These are phyloP conservation scores for Oncorhynchus kisutch DNA, from an alignment of 2,113 vertebrate species.

Conservation along the genomic window DNA sequence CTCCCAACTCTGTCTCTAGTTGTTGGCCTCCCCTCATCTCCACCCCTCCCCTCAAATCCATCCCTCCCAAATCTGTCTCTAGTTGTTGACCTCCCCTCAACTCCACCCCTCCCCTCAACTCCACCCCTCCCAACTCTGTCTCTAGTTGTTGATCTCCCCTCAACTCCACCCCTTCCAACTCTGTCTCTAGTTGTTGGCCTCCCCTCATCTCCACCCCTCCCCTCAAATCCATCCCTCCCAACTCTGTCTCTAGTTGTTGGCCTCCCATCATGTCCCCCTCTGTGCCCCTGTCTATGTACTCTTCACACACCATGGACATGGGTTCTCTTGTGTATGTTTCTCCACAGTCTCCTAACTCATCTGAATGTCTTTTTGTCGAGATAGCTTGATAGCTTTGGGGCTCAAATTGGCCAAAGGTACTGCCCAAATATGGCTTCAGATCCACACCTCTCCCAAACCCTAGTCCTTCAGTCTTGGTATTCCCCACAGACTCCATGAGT, in stretches of 20 bases:
- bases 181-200: neutral
- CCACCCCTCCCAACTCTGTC: constrained; percentile 11
- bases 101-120: constrained; percentile 65
- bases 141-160: too few species aligned
- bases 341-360: constrained; percentile 15
- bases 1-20: neutral
- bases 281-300: neutral
- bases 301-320: neutral
- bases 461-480: constrained; percentile 3
- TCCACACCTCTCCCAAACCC: neutral
- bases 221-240: constrained; percentile 9
- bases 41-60: neutral
- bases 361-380: neutral
- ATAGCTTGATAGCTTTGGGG: neutral
- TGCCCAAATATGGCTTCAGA: neutral
- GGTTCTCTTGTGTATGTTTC: neutral
- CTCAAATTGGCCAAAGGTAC: neutral
- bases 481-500: neutral
- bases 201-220: neutral
- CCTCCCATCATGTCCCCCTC: neutral
- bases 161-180: constrained; percentile 13
- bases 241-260: constrained; percentile 3
- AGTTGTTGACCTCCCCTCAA: constrained; percentile 61
- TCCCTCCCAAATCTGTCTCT: neutral
- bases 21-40: too few species aligned